Evolutionary conservation across 2,797 vertebrate genomes (phyloP).

Genomic region (Microhierax caerulescens): DNA sequence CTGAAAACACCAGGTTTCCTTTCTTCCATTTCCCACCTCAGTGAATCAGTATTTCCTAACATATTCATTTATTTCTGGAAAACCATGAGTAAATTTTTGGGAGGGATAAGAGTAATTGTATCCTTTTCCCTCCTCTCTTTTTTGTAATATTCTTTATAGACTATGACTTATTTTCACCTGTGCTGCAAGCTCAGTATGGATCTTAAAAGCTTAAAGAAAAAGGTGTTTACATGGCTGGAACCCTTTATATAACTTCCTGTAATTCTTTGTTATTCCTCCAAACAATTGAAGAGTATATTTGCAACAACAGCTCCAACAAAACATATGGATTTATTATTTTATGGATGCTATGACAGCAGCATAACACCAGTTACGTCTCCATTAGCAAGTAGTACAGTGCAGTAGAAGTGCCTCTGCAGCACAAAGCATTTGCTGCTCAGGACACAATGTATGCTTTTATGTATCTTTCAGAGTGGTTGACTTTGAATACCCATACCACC

Average conservation of each 20-base stretch:
- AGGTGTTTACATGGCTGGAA: background rate
- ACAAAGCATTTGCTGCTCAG: background rate
- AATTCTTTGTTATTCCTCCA: background rate
- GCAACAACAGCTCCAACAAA: background rate
- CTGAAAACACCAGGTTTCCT: background rate
- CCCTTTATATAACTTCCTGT: background rate
- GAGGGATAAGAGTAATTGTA: background rate
- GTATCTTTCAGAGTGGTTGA: background rate
- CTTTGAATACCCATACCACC: background rate
- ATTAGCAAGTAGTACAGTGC: background rate
- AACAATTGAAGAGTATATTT: background rate
- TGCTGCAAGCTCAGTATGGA: background rate
- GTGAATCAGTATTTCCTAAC: background rate
- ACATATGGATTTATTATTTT: background rate
- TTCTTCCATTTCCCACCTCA: background rate
- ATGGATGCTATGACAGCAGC: background rate
- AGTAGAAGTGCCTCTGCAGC: background rate
- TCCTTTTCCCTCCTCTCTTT: background rate
- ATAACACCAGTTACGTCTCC: background rate
- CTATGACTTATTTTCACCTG: background rate
- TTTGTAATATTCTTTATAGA: background rate
- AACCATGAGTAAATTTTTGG: background rate
- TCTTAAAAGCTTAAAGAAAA: background rate
- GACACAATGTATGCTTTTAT: background rate
- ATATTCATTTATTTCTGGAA: background rate